These are phyloP conservation scores for Cyanistes caeruleus DNA, from an alignment of 2,113 vertebrate genomes.

Conservation along the genomic window DNA sequence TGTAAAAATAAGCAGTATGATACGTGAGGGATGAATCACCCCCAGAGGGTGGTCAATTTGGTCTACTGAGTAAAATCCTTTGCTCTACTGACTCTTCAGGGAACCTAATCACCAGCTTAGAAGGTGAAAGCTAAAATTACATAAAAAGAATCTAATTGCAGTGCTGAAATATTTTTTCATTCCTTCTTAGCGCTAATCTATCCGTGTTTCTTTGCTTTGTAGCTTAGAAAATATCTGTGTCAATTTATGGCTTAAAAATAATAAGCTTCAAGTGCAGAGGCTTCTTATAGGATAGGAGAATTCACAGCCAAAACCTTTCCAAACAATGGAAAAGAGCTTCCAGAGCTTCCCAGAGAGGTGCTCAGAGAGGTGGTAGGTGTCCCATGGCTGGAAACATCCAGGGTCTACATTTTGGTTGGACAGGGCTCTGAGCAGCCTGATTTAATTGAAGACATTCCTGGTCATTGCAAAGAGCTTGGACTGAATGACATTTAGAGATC, in stretches of 20 bases:
- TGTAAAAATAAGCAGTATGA: neutral
- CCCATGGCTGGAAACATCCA: neutral
- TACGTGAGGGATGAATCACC: neutral
- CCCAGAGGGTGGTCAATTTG: fast-evolving
- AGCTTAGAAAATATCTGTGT: neutral
- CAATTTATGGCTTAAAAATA: neutral
- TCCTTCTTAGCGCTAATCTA: neutral
- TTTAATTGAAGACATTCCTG: neutral
- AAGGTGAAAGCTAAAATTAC: neutral
- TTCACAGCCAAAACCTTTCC: neutral
- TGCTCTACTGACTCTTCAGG: neutral
- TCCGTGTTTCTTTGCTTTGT: fast-evolving
- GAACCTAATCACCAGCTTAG: neutral
- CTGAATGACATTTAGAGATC: neutral
- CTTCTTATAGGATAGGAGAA: neutral
- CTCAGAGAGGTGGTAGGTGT: neutral
- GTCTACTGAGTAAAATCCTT: neutral
- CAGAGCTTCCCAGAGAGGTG: neutral
- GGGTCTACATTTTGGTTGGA: neutral
- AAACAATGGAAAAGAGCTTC: neutral
- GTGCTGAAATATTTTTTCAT: neutral
- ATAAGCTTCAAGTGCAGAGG: neutral
- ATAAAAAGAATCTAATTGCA: neutral
- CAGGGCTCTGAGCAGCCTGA: fast-evolving
- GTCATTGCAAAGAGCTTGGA: neutral